Evolutionary conservation across 1,140 invertebrate species (phyloP).

Genomic region (Drosophila mojavensis): DNA sequence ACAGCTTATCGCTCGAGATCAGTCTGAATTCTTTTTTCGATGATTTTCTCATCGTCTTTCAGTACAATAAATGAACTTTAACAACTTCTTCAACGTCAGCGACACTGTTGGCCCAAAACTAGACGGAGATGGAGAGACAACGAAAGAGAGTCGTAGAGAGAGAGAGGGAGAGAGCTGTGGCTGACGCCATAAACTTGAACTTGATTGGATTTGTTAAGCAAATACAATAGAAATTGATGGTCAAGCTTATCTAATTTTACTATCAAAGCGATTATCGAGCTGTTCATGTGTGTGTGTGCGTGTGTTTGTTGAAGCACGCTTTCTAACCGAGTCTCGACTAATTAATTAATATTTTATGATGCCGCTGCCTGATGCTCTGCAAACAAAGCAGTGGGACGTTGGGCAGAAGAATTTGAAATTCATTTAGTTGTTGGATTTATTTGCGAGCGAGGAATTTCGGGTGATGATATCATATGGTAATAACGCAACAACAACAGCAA

Average conservation of each 20-base stretch:
- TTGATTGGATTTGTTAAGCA: slow-evolving; percentile 69
- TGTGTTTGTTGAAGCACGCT: slow-evolving; percentile 54
- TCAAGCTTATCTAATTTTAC: slow-evolving; percentile 73
- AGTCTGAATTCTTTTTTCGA: slow-evolving; percentile 42
- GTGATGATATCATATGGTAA: slow-evolving; percentile 83
- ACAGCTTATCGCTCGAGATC: slow-evolving; percentile 61
- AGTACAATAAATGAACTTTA: slow-evolving; percentile 72
- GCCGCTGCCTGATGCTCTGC: slow-evolving; percentile 66
- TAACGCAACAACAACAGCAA: slow-evolving; percentile 69
- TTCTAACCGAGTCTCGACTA: slow-evolving; percentile 68
- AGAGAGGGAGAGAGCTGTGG: slow-evolving; percentile 1
- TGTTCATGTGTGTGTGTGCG: slow-evolving; percentile 34
- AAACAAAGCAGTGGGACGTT: slow-evolving; percentile 74
- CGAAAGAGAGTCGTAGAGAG: background rate
- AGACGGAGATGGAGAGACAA: background rate
- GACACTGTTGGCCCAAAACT: background rate
- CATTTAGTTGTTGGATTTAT: slow-evolving; percentile 81
- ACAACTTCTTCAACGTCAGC: slow-evolving; percentile 76
- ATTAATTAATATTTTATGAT: slow-evolving; percentile 83
- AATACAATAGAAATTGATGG: slow-evolving; percentile 78
- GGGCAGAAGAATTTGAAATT: slow-evolving; percentile 74
- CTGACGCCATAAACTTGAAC: slow-evolving; percentile 73
- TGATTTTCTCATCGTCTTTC: slow-evolving; percentile 69
- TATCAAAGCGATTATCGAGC: slow-evolving; percentile 58
- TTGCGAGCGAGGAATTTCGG: slow-evolving; percentile 80